Evolutionary conservation across 1,140 invertebrate genomes (phyloP), one percentile per base, ranked within the genome.

Genomic region (Philotrypesis tridentata): DNA sequence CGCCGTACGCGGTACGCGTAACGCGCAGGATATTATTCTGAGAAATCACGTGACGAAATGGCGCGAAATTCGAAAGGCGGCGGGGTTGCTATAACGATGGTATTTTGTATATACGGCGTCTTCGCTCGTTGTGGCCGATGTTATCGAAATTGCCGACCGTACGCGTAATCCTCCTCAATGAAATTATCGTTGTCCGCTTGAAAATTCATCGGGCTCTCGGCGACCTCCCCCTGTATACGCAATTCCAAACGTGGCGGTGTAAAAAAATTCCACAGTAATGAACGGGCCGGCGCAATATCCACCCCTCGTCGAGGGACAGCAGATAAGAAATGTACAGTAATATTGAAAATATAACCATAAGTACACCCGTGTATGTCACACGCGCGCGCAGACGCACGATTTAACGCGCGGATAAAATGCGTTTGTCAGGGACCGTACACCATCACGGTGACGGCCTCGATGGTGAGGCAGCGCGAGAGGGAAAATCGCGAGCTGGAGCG

Each of bases 401-500:
- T n/a, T n/a, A n/a, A n/a, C n/a, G n/a, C n/a, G n/a, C n/a, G n/a
- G 25, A 78, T 21, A 79, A 63, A 77, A 33, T 55, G n/a, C n/a
- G n/a, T n/a, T n/a, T n/a, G n/a, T n/a, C n/a, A 90, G 89, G 89
- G 89, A 0, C 89, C 89, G 8, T 90, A 88, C 25, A 85, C 73
- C 1, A 37, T 87, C 0, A 89, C 82, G 0, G 89, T 90, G 2
- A 90, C 88, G 0, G 84, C 88, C 68, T 83, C 85, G n/a, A 90
- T 90, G 89, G 89, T 89, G 8, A 23, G 40, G 0, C 75, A 84
- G 8, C 85, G 89, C 4, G 86, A 90, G 72, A 78, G 83, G 12
- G 85, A 88, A 79, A 90, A 90, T 70, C 80, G 85, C 21, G 85
- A 87, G 74, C 76, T 90, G 17, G 85, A 86, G 17, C 87, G 85